Evolutionary conservation across 2,113 vertebrate genomes (phyloP), one percentile per base, ranked within the genome.

Genomic region (Pomatostomus ruficeps): DNA sequence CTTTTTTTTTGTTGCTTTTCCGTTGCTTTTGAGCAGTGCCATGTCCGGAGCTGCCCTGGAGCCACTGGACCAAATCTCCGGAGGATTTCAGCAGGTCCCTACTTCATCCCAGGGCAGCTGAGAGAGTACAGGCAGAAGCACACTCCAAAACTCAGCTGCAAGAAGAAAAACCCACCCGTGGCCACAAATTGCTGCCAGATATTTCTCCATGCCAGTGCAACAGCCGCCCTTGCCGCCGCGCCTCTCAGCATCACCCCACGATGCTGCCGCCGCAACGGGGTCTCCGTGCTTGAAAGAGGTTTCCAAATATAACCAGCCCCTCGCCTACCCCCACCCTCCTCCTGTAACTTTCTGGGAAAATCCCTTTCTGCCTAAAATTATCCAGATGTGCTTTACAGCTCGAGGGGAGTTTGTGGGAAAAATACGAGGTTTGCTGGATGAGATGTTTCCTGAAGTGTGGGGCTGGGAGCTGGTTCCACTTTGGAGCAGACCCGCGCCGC

Each of bases 321-420:
- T 79, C 1, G 2, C 57, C 62, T 58, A 24, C 63, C 68, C 51
- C 83, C 62, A 10, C 61, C 81, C 57, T 65, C 89, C 54, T 36
- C 40, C 74, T 94, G 45, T 54, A 63, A 73, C 93, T 89, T 90
- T 93, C 94, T 94, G 90, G 93, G 91, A 94, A 96, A 96, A 96
- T 96, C 92, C 91, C 94, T 93, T 97, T 95, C 96, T 96, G 96
- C 61, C 79, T 96, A 95, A 93, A 97, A 95, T 96, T 85, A 92
- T 95, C 96, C 93, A 97, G 93, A 97, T 97, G 96, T 95, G 88
- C 72, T 95, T 95, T 94, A 83, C 79, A 93, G 94, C 91, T 93
- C 12, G 26, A 96, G 94, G 95, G 93, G 95, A 89, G 92, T 83
- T 97, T 95, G 93, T 89, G 85, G 95, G 95, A 93, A 91, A 94